Evolutionary conservation across 2,888 invertebrate species (phyloP).

Genomic region (Tachina lurida): DNA sequence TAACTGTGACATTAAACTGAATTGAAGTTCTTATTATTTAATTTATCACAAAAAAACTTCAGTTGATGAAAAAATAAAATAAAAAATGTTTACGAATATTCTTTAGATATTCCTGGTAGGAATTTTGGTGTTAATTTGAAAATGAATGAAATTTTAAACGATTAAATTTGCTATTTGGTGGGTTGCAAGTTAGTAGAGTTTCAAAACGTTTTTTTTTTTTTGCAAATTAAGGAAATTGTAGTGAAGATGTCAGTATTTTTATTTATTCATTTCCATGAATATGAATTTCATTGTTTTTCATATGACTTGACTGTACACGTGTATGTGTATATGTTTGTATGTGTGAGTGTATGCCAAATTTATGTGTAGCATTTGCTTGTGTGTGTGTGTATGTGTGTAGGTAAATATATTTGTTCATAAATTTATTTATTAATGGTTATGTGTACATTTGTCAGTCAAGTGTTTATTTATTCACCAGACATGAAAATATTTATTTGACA

Average conservation of each 20-base stretch:
- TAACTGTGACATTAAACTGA: neutral
- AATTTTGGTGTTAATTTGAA: too few relatives aligned
- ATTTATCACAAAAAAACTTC: too few relatives aligned
- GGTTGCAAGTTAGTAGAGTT: constrained; percentile 6
- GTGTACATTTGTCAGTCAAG: constrained; percentile 46
- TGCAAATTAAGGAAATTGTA: neutral
- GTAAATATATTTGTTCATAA: neutral
- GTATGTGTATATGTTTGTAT: neutral
- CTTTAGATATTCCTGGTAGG: too few relatives aligned
- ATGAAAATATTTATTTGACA: constrained; percentile 72
- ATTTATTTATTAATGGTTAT: constrained; percentile 50
- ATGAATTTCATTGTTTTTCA: constrained; percentile 44
- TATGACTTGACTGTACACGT: neutral
- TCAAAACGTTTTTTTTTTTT: neutral
- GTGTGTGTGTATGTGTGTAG: neutral
- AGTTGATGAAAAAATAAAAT: too few relatives aligned
- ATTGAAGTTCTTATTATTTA: too few relatives aligned
- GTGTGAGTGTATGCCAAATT: neutral
- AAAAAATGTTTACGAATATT: too few relatives aligned
- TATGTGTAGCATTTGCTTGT: neutral
- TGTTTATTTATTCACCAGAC: constrained; percentile 70
- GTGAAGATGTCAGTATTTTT: constrained; percentile 26
- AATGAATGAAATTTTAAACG: neutral
- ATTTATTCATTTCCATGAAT: constrained; percentile 53
- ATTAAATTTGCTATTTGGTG: neutral